A percentile compares a stretch with the other conserved stretches of the same genome.
These are phyloP conservation scores for Philhelius pedissequus DNA, from an alignment of 2,888 invertebrate species.

Conservation along the genomic window DNA sequence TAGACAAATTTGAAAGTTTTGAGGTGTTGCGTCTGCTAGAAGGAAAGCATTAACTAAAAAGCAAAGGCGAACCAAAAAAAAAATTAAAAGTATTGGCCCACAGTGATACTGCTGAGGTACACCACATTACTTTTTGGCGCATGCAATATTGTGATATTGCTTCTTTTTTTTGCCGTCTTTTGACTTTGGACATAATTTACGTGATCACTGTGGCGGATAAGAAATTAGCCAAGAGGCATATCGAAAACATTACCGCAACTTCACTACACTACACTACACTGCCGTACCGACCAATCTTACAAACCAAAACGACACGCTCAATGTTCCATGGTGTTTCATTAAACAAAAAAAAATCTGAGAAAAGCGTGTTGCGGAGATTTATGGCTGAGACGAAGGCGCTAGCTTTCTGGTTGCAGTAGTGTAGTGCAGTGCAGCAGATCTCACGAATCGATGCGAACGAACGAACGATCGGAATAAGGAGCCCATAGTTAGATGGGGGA, in stretches of 20 bases:
- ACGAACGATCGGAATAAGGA: constrained; percentile 18
- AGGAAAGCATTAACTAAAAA: constrained; percentile 25
- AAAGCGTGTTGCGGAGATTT: constrained; percentile 37
- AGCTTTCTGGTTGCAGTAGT: background rate
- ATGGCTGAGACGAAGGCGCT: constrained; percentile 8
- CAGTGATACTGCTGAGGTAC: constrained; percentile 42
- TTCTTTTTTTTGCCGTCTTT: constrained; percentile 18
- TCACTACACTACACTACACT: background rate
- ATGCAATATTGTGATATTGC: constrained; percentile 16
- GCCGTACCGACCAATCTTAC: background rate
- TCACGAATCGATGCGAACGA: constrained; percentile 6
- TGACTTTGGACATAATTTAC: constrained; percentile 59
- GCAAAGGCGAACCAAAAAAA: background rate
- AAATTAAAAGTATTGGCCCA: constrained; percentile 45
- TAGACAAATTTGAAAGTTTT: constrained; percentile 69
- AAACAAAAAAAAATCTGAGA: constrained; percentile 5
- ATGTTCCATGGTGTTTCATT: constrained; percentile 46
- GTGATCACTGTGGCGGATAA: constrained; percentile 63
- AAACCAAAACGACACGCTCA: background rate
- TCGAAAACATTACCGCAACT: constrained; percentile 39
- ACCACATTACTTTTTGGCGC: constrained; percentile 11
- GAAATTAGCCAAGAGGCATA: constrained; percentile 54
- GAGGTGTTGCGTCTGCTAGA: constrained; percentile 63
- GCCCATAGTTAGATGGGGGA: constrained; percentile 27
- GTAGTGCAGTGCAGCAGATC: constrained; percentile 8